These are phyloP conservation scores for Drosophila baimaii DNA, from an alignment of 1,140 invertebrate genomes.

Conservation along the genomic window DNA sequence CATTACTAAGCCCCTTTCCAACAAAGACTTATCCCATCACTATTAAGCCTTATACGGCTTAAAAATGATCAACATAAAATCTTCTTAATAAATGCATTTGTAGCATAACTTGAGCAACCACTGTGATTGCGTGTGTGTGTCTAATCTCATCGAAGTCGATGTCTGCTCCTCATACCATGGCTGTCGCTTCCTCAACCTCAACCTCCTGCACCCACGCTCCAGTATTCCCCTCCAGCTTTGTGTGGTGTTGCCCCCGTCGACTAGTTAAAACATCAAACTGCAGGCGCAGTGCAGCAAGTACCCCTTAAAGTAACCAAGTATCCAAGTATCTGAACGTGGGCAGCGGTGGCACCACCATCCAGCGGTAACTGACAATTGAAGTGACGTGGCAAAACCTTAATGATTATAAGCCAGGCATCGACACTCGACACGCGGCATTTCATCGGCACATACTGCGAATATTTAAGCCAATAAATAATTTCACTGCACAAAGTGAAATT, in stretches of 20 bases:
- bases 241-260: slow-evolving; percentile 2
- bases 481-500: slow-evolving; percentile 54
- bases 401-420: slow-evolving; percentile 47
- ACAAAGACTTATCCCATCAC: too few relatives aligned
- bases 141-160: slow-evolving; percentile 55
- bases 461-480: slow-evolving; percentile 57
- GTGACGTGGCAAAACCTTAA: slow-evolving; percentile 43
- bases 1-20: not conserved
- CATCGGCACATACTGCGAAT: slow-evolving; percentile 43
- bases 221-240: not conserved
- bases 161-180: slow-evolving; percentile 17
- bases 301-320: slow-evolving; percentile 21
- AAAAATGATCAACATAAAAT: too few relatives aligned
- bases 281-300: slow-evolving; percentile 13
- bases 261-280: slow-evolving; percentile 43
- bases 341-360: slow-evolving; percentile 33
- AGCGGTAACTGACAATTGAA: slow-evolving; percentile 48
- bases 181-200: not conserved
- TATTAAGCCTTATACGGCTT: not conserved
- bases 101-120: not conserved
- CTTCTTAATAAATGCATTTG: not conserved
- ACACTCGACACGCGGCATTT: slow-evolving; percentile 22
- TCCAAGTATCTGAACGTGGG: slow-evolving; percentile 29
- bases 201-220: slow-evolving; percentile 24
- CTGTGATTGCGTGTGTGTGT: slow-evolving; percentile 43